These are phyloP conservation scores for Automeris io DNA, from an alignment of 2,888 invertebrate species.

Conservation along the genomic window DNA sequence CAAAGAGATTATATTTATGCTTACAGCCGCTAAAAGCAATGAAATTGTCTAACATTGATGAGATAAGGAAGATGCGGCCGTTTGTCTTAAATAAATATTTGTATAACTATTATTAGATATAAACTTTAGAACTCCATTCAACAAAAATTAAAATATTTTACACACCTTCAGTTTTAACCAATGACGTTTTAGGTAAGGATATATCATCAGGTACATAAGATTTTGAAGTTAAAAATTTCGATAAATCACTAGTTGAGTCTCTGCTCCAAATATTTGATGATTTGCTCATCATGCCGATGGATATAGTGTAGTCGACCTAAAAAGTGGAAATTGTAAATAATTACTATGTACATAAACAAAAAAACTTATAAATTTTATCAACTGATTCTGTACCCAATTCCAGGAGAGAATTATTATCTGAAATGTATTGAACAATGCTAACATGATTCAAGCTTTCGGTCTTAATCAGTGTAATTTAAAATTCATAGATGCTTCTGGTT, in stretches of 20 bases:
- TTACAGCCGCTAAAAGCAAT: too few relatives aligned
- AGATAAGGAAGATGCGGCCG: too few relatives aligned
- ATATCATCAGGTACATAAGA: constrained; percentile 49
- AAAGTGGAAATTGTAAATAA: neutral
- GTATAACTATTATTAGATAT: too few relatives aligned
- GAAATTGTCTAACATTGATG: too few relatives aligned
- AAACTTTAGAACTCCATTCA: too few relatives aligned
- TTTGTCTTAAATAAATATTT: too few relatives aligned
- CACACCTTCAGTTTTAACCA: constrained; percentile 43
- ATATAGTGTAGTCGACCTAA: constrained; percentile 26
- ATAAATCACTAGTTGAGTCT: constrained; percentile 37
- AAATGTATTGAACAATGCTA: constrained; percentile 11
- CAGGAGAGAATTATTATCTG: constrained; percentile 18
- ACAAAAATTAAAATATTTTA: constrained; percentile 7
- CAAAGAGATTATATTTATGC: too few relatives aligned
- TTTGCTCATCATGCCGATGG: constrained; percentile 31
- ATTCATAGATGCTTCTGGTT: constrained; percentile 39
- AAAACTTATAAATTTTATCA: neutral
- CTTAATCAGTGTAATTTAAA: constrained; percentile 26
- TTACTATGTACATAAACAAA: constrained; percentile 1
- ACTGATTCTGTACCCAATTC: constrained; percentile 34
- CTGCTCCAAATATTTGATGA: constrained; percentile 26
- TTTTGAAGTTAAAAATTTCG: constrained; percentile 42
- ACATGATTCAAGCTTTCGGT: constrained; percentile 17
- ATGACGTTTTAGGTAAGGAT: constrained; percentile 36